phyloP scores from a whole-genome alignment of 2,888 invertebrate species.

The Zootermopsis nevadensis region DNA sequence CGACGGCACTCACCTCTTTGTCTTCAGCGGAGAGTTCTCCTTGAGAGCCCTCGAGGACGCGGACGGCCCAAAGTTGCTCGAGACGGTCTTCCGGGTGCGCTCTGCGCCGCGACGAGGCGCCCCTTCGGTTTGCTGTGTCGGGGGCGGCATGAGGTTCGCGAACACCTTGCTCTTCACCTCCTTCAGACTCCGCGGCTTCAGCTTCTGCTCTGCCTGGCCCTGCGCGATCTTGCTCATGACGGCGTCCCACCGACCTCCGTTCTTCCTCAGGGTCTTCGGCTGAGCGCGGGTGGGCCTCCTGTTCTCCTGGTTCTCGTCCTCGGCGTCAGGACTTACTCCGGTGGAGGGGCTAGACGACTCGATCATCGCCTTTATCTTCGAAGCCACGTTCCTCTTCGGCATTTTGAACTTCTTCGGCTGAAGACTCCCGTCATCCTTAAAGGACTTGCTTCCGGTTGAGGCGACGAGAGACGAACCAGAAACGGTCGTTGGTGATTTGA shows the following conservation, averaged over 20 bases:
- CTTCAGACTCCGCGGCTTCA: constrained; percentile 76
- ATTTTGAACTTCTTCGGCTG: constrained; percentile 77
- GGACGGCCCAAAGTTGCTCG: not conserved
- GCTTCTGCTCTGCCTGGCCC: constrained; percentile 75
- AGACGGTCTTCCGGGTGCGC: constrained; percentile 23
- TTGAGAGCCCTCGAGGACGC: not conserved
- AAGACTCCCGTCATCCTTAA: constrained; percentile 59
- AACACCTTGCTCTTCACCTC: constrained; percentile 90
- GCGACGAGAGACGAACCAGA: not conserved
- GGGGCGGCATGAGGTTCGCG: constrained; percentile 55
- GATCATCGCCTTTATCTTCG: constrained; percentile 80
- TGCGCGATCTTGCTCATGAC: constrained; percentile 86
- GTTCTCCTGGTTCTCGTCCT: constrained; percentile 68
- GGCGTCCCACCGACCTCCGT: constrained; percentile 79
- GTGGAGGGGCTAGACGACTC: constrained; percentile 60
- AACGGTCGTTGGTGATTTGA: not conserved
- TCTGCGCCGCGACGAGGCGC: constrained; percentile 17
- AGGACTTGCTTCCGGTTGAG: not conserved
- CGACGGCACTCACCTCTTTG: constrained; percentile 55
- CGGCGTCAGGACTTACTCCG: constrained; percentile 57
- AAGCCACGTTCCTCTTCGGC: constrained; percentile 81
- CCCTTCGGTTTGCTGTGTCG: constrained; percentile 24
- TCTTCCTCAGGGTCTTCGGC: constrained; percentile 68
- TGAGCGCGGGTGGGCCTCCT: constrained; percentile 62
- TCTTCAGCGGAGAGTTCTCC: constrained; percentile 50